A percentile compares a stretch with the other conserved stretches of the same genome.
Evolutionary conservation across 2,888 invertebrate species (phyloP).

Genomic region (Hypercompe scribonia): DNA sequence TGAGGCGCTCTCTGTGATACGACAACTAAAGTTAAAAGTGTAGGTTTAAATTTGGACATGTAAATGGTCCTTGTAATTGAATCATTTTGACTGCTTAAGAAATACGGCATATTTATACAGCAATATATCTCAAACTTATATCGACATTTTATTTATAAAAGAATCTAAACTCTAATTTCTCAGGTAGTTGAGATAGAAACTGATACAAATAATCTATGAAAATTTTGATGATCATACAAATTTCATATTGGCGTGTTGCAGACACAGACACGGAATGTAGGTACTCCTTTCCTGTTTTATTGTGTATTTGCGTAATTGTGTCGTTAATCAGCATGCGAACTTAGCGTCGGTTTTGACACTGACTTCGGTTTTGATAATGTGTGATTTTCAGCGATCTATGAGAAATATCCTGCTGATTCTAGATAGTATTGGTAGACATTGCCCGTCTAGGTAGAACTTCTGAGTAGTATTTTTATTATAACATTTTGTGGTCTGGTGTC

Average conservation of each 20-base stretch:
- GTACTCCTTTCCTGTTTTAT: background rate
- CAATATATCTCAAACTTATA: background rate
- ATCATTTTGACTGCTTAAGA: background rate
- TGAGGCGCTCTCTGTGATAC: background rate
- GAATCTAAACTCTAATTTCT: background rate
- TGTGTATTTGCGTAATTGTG: background rate
- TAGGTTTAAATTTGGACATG: background rate
- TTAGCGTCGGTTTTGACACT: too few species aligned
- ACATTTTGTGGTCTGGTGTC: background rate
- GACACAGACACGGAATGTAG: conserved; percentile 24
- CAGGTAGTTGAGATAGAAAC: background rate
- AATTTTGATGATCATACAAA: background rate
- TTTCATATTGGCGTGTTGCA: background rate
- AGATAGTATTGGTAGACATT: background rate
- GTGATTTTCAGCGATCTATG: background rate
- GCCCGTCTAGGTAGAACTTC: background rate
- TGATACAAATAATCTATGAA: background rate
- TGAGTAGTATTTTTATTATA: background rate
- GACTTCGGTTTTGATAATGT: background rate
- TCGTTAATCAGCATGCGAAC: background rate
- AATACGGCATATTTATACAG: background rate
- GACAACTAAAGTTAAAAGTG: background rate
- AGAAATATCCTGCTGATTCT: background rate
- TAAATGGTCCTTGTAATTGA: background rate
- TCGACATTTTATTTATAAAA: background rate